A percentile compares a stretch with the other conserved stretches of the same genome.
Conservation (phyloP, 2,113 vertebrate genomes). For the Empidonax alnorum region DNA sequence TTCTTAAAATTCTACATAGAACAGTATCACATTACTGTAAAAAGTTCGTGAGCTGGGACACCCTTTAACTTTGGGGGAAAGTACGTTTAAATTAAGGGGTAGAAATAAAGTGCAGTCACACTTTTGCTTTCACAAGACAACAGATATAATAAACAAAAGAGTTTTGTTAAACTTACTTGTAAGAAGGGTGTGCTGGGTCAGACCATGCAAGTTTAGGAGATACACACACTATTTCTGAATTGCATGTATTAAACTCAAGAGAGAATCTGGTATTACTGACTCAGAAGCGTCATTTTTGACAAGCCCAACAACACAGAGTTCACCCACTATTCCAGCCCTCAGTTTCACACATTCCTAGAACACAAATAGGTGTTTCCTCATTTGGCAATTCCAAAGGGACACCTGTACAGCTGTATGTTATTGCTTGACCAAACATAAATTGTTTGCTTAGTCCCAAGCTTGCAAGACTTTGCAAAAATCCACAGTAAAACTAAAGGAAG, state of each 20-base stretch:
- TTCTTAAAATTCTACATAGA: neutral
- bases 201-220: neutral
- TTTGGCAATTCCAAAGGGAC: neutral
- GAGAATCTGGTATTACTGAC: neutral
- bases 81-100: neutral
- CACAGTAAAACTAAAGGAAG: neutral
- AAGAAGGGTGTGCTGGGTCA: neutral
- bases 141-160: neutral
- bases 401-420: neutral
- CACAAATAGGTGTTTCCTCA: neutral
- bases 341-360: neutral
- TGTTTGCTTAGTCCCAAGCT: neutral
- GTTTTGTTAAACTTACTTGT: neutral
- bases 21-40: neutral
- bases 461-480: neutral
- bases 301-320: neutral
- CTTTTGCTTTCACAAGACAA: neutral
- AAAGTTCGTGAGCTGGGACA: neutral
- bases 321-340: neutral
- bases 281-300: neutral
- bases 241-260: neutral
- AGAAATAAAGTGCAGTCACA: neutral
- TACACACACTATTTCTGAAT: neutral
- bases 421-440: neutral
- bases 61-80: neutral